A percentile compares a stretch with the other conserved stretches of the same genome.
These are phyloP conservation scores for Candoia aspera DNA, from an alignment of 2,113 vertebrate genomes.

Conservation along the genomic window DNA sequence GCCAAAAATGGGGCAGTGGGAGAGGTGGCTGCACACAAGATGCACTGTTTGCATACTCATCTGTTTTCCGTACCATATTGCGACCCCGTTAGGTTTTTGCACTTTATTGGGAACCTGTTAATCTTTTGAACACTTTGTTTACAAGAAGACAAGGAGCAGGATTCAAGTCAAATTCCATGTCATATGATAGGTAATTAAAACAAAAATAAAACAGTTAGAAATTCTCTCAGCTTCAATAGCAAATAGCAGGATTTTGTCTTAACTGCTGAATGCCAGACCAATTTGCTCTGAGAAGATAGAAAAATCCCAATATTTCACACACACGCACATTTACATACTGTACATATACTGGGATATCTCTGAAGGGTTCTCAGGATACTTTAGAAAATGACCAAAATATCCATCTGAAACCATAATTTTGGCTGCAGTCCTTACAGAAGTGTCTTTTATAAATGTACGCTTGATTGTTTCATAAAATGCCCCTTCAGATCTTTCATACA, in stretches of 20 bases:
- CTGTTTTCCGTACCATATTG: conserved; percentile 11
- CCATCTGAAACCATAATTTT: too few species aligned
- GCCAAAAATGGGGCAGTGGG: conserved; percentile 4
- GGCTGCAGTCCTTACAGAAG: too few species aligned
- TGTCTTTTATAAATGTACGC: background rate
- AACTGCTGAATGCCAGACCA: conserved; percentile 55
- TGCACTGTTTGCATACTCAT: conserved; percentile 54
- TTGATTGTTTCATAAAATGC: background rate
- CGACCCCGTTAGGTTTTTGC: conserved; percentile 33
- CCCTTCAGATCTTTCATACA: background rate
- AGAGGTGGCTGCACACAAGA: conserved; percentile 22
- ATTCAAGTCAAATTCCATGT: conserved; percentile 43
- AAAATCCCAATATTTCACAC: conserved; percentile 56
- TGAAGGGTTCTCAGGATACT: too few species aligned
- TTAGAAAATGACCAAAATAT: too few species aligned
- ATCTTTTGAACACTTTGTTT: conserved; percentile 39
- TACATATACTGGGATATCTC: too few species aligned
- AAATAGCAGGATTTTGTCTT: conserved; percentile 61
- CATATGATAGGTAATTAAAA: conserved; percentile 52
- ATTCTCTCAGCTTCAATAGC: conserved; percentile 52
- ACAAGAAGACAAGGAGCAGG: conserved; percentile 53
- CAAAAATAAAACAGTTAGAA: conserved; percentile 55
- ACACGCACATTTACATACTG: too few species aligned
- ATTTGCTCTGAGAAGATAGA: conserved; percentile 61
- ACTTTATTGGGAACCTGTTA: too few species aligned